Conservation (phyloP, 2,888 invertebrate genomes). For the Deilephila porcellus region DNA sequence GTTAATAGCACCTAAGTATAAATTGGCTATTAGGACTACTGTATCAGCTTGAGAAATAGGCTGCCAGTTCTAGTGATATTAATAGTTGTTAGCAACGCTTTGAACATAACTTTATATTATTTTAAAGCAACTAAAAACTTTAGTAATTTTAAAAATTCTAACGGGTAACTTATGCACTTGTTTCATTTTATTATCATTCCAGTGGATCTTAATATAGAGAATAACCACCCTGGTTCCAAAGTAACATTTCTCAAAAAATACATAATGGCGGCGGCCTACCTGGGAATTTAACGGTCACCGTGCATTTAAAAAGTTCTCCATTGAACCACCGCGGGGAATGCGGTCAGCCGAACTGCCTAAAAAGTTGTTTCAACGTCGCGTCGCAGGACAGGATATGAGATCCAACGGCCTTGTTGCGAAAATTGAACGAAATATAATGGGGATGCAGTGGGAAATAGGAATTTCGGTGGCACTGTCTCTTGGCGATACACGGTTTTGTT, state of each 20-base stretch:
- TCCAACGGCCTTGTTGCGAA: constrained; percentile 18
- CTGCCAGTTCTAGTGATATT: no score
- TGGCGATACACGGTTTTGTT: background rate
- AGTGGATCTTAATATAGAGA: background rate
- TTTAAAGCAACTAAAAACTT: no score
- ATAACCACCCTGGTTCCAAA: background rate
- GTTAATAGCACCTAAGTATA: no score
- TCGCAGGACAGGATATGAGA: background rate
- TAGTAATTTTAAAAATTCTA: no score
- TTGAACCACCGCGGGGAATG: constrained; percentile 10
- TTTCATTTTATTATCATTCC: background rate
- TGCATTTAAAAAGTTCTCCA: constrained; percentile 19
- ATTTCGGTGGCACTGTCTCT: background rate
- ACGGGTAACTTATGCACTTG: background rate
- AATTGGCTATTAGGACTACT: no score
- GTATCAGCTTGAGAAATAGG: no score
- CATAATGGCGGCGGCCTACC: constrained; percentile 8
- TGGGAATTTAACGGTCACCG: constrained; percentile 12
- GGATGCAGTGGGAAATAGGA: background rate
- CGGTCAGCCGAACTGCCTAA: constrained; percentile 20
- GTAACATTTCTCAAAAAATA: background rate
- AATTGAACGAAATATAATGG: background rate
- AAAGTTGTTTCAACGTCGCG: constrained; percentile 3
- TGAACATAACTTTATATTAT: no score
- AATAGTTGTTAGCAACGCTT: no score